Percentiles rank a stretch among this genome's conserved stretches.
phyloP scores from a whole-genome alignment of 2,888 invertebrate genomes.

The Bellardia pandia region DNA sequence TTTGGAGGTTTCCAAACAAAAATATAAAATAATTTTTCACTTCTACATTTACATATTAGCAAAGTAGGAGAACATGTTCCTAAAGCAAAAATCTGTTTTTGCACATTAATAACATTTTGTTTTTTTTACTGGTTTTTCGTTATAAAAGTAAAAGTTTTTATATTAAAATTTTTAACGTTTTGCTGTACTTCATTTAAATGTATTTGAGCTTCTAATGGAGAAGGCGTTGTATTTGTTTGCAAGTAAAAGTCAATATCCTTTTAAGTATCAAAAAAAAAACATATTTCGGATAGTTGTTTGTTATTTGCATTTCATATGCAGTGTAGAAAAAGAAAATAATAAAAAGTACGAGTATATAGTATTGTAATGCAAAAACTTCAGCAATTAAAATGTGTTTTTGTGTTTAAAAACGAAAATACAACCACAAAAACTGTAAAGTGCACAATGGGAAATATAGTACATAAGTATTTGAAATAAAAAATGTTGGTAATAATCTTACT shows the following conservation, averaged over 20 bases:
- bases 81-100: not conserved
- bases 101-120: conserved; percentile 1
- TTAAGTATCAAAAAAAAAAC: conserved; percentile 47
- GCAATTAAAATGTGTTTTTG: conserved; percentile 69
- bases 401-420: conserved; percentile 3
- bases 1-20: not conserved
- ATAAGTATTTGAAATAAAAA: too few relatives aligned
- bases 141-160: conserved; percentile 53
- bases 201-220: not conserved
- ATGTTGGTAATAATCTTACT: too few relatives aligned
- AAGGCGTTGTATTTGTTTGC: conserved; percentile 49
- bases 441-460: not conserved
- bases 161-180: conserved; percentile 6
- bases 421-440: not conserved
- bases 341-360: conserved; percentile 5
- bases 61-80: not conserved
- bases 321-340: not conserved
- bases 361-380: conserved; percentile 68
- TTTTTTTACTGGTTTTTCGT: not conserved
- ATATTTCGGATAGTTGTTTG: conserved; percentile 1
- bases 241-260: conserved; percentile 64
- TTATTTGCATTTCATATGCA: conserved; percentile 24
- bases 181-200: not conserved
- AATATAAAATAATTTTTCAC: not conserved
- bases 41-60: not conserved